Evolutionary conservation across 2,888 invertebrate genomes (phyloP).

Genomic region (Cephus sareptanus): DNA sequence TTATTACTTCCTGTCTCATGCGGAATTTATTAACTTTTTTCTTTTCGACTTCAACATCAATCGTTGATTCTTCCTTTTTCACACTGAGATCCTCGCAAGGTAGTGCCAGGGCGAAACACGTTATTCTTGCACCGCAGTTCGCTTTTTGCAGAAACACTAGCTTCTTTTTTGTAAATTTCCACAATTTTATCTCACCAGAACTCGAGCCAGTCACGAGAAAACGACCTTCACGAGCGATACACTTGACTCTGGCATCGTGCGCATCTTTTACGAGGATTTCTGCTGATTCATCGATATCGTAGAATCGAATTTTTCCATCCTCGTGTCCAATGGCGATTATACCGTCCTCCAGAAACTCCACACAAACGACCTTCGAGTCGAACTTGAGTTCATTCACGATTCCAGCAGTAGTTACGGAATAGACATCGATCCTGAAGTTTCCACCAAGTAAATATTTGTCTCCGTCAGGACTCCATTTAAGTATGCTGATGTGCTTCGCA

Average conservation of each 20-base stretch:
- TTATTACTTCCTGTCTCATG: conserved; percentile 42
- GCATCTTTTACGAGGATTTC: conserved; percentile 64
- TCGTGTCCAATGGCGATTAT: conserved; percentile 79
- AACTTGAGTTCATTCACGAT: conserved; percentile 76
- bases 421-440: conserved; percentile 80
- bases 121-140: conserved; percentile 75
- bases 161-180: conserved; percentile 67
- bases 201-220: conserved; percentile 80
- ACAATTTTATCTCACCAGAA: conserved; percentile 82
- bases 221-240: conserved; percentile 70
- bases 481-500: conserved; percentile 53
- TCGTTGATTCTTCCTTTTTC: conserved; percentile 22
- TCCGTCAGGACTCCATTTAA: conserved; percentile 81
- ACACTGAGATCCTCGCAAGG: conserved; percentile 17
- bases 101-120: conserved; percentile 74
- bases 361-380: conserved; percentile 76
- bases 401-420: conserved; percentile 83
- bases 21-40: conserved; percentile 33
- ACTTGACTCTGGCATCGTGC: conserved; percentile 78
- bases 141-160: conserved; percentile 65
- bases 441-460: conserved; percentile 81
- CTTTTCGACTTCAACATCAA: conserved; percentile 18
- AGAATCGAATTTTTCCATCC: conserved; percentile 75
- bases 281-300: conserved; percentile 68
- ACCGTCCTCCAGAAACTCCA: conserved; percentile 76